Percentiles rank a stretch among this genome's conserved stretches.
phyloP scores from a whole-genome alignment of 2,113 vertebrate species.

The Daboia siamensis region DNA sequence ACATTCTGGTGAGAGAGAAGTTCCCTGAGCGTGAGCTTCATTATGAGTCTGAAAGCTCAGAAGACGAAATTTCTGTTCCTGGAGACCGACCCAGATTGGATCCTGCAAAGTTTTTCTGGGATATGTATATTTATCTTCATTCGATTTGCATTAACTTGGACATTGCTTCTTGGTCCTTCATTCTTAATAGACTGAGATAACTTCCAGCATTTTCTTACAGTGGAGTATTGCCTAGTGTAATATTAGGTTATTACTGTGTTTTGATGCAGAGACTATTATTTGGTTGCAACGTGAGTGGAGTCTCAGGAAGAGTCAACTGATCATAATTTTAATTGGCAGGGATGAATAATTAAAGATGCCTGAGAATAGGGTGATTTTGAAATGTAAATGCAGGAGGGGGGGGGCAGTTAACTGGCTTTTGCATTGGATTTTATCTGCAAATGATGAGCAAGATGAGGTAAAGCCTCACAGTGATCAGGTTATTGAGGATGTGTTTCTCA shows the following conservation, averaged over 20 bases:
- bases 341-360: conserved; percentile 34
- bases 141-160: background rate
- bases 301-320: conserved; percentile 44
- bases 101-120: no score
- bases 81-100: background rate
- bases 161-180: background rate
- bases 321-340: conserved; percentile 43
- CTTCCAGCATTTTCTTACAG: conserved; percentile 15
- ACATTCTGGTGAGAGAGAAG: background rate
- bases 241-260: conserved; percentile 23
- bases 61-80: background rate
- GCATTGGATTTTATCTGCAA: conserved; percentile 25
- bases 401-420: background rate
- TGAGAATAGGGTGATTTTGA: conserved; percentile 24
- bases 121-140: background rate
- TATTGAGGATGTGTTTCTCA: background rate
- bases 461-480: background rate
- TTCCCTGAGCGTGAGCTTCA: background rate
- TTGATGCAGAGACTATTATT: conserved; percentile 33
- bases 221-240: conserved; percentile 35
- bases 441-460: background rate
- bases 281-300: conserved; percentile 23
- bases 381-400: conserved; percentile 24
- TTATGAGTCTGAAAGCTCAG: background rate
- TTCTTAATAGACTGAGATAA: background rate